Percentiles rank a stretch among this genome's conserved stretches.
Evolutionary conservation across 2,113 vertebrate species (phyloP).

Genomic region (Rynchops niger): DNA sequence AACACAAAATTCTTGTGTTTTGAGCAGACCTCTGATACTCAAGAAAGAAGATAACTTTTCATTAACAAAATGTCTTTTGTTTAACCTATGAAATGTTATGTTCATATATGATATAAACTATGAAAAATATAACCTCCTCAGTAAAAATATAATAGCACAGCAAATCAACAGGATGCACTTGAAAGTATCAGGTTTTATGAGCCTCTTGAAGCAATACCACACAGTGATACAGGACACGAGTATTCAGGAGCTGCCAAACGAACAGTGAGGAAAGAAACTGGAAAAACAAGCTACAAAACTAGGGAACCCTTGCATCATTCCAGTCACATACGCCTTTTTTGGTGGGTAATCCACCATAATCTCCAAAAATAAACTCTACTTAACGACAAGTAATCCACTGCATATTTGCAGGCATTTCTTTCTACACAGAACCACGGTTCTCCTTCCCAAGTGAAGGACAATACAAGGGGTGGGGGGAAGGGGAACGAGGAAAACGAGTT

Average conservation of each 20-base stretch:
- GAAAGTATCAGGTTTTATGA: neutral
- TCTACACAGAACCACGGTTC: neutral
- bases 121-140: neutral
- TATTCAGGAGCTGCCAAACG: neutral
- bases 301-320: neutral
- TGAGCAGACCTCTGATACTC: neutral
- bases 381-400: neutral
- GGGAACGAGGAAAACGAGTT: neutral
- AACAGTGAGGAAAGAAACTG: neutral
- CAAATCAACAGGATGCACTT: neutral
- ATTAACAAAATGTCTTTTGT: neutral
- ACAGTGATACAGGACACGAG: neutral
- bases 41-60: neutral
- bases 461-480: neutral
- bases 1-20: neutral
- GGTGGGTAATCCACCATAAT: neutral
- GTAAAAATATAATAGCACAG: neutral
- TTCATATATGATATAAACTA: neutral
- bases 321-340: neutral
- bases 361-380: conserved; percentile 25
- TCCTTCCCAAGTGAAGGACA: neutral
- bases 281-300: neutral
- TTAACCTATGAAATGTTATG: neutral
- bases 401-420: neutral
- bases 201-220: neutral